phyloP scores from a whole-genome alignment of 2,113 vertebrate species.

The Scomber colias region DNA sequence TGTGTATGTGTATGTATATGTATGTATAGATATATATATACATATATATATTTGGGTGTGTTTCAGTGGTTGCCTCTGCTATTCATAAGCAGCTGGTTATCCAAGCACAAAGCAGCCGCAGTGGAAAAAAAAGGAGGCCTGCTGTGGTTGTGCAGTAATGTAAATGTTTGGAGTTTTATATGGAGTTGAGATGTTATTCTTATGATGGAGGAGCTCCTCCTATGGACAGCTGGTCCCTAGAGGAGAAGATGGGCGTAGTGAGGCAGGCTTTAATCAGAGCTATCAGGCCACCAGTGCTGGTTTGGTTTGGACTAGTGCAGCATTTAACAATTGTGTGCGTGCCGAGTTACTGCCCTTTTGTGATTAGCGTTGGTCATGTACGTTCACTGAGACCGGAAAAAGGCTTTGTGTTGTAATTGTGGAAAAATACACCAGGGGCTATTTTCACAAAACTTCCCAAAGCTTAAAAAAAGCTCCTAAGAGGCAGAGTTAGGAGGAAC shows the following conservation, averaged over 20 bases:
- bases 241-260: slow-evolving; percentile 60
- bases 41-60: slow-evolving; percentile 76
- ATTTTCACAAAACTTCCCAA: background rate
- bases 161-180: slow-evolving; percentile 86
- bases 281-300: slow-evolving; percentile 52
- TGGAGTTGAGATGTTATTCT: slow-evolving; percentile 81
- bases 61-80: slow-evolving; percentile 77
- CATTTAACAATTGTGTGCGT: background rate
- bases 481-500: background rate
- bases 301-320: slow-evolving; percentile 16
- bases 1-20: slow-evolving; percentile 14
- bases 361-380: slow-evolving; percentile 4
- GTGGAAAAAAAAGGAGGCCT: slow-evolving; percentile 64
- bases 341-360: slow-evolving; percentile 16
- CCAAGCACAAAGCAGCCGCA: slow-evolving; percentile 77
- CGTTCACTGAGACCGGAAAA: slow-evolving; percentile 17
- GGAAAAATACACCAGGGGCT: slow-evolving; percentile 4
- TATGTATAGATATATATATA: slow-evolving; percentile 24
- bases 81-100: slow-evolving; percentile 80
- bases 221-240: slow-evolving; percentile 76
- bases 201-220: slow-evolving; percentile 77
- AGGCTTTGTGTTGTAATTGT: slow-evolving; percentile 7
- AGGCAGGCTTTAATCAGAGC: slow-evolving; percentile 64
- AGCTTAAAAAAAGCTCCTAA: background rate
- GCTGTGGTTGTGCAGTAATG: slow-evolving; percentile 80